Evolutionary conservation across 2,797 vertebrate species (phyloP).

Genomic region (Spinus pinus): DNA sequence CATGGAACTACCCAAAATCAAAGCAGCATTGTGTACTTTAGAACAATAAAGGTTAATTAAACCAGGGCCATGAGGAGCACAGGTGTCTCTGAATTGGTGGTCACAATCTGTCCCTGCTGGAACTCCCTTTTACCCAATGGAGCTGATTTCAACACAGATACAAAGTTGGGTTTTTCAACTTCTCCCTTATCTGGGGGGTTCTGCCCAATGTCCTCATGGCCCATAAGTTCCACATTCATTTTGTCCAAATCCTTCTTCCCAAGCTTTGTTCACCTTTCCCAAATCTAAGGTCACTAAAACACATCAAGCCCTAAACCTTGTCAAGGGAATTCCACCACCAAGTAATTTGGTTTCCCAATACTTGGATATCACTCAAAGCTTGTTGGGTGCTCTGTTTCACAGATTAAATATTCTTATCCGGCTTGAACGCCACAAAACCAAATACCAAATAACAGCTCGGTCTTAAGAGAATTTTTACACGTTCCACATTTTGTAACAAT

Average conservation of each 20-base stretch:
- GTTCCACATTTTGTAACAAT: not conserved
- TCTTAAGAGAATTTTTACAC: not conserved
- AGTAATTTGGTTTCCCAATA: not conserved
- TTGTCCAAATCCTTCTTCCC: not conserved
- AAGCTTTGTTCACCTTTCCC: not conserved
- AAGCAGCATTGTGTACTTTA: fast-evolving
- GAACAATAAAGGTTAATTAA: not conserved
- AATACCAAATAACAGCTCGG: not conserved
- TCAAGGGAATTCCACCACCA: not conserved
- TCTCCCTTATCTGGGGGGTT: not conserved
- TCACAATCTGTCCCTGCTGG: fast-evolving
- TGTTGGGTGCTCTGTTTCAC: not conserved
- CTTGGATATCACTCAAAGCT: not conserved
- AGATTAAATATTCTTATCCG: fast-evolving
- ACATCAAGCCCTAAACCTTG: not conserved
- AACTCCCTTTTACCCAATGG: not conserved
- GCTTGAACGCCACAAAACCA: not conserved
- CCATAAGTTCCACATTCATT: fast-evolving
- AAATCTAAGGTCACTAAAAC: not conserved
- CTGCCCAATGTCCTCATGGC: not conserved
- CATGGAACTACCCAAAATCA: not conserved
- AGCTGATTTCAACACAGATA: not conserved
- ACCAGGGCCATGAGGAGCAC: fast-evolving
- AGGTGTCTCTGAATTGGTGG: not conserved
- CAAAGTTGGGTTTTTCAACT: not conserved